Evolutionary conservation across 2,113 vertebrate species (phyloP).

Genomic region (Eidolon helvum): DNA sequence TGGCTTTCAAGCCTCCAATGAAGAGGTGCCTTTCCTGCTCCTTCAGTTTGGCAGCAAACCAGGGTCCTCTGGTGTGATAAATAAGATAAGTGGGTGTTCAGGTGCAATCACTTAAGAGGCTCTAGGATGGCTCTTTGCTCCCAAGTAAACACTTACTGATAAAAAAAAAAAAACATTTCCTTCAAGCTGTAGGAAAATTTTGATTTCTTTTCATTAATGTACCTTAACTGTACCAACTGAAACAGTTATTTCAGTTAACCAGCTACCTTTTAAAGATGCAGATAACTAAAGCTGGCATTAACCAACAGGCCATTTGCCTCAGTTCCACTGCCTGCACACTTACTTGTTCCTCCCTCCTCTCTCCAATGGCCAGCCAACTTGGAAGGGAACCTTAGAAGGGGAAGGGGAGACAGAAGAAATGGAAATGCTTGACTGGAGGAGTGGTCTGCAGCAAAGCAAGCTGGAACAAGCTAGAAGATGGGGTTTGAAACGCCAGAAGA

Average conservation of each 20-base stretch:
- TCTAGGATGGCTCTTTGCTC: neutral
- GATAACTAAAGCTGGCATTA: neutral
- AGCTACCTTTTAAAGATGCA: neutral
- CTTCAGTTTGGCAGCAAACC: neutral
- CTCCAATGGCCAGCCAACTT: neutral
- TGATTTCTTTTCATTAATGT: neutral
- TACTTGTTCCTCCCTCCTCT: neutral
- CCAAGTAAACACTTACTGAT: neutral
- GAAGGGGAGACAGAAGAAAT: neutral
- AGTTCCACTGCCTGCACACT: neutral
- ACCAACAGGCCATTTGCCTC: neutral
- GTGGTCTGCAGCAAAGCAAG: neutral
- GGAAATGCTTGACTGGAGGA: neutral
- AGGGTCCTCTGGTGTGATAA: neutral
- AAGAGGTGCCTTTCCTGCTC: neutral
- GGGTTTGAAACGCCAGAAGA: neutral
- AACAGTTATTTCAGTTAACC: neutral
- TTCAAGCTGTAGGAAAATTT: neutral
- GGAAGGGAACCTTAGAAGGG: neutral
- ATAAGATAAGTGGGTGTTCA: neutral
- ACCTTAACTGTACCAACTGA: neutral
- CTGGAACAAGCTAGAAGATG: neutral
- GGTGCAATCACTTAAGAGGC: neutral
- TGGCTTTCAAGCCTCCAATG: neutral
- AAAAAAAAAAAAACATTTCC: neutral